phyloP scores from a whole-genome alignment of 2,888 invertebrate species.

The Polydrusus tereticollis region DNA sequence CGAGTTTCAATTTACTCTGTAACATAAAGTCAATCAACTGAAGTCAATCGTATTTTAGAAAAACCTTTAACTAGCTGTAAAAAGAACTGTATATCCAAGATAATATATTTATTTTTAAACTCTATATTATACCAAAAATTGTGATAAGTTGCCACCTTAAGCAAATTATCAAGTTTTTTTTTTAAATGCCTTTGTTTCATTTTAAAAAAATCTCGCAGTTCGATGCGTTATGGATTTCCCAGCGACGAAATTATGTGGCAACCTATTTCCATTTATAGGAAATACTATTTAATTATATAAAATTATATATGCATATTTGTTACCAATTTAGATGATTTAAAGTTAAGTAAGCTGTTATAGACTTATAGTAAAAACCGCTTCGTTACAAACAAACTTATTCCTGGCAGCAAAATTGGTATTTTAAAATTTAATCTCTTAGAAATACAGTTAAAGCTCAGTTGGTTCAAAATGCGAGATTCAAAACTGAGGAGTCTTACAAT shows the following conservation, averaged over 20 bases:
- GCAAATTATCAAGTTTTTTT: not conserved
- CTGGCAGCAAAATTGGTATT: not conserved
- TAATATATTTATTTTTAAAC: slow-evolving; percentile 13
- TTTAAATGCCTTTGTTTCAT: too few relatives aligned
- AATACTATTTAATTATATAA: slow-evolving; percentile 26
- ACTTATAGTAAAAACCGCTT: slow-evolving; percentile 18
- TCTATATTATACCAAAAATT: slow-evolving; percentile 16
- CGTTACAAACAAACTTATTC: slow-evolving; percentile 7
- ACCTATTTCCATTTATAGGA: not conserved
- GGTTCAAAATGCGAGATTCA: not conserved
- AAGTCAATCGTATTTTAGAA: slow-evolving; percentile 30
- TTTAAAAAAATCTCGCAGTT: too few relatives aligned
- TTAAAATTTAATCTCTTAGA: not conserved
- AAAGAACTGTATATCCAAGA: slow-evolving; percentile 33
- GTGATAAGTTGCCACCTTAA: not conserved
- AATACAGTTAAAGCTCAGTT: not conserved
- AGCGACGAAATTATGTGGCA: too few relatives aligned
- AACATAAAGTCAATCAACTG: slow-evolving; percentile 34
- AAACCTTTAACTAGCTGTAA: not conserved
- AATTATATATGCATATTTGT: slow-evolving; percentile 46
- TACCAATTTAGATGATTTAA: slow-evolving; percentile 41
- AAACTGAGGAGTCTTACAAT: not conserved
- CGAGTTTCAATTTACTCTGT: not conserved
- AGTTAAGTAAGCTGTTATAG: slow-evolving; percentile 31
- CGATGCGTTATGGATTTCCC: too few relatives aligned